Conservation (phyloP, 2,113 vertebrate genomes). For the Columba janthina region DNA sequence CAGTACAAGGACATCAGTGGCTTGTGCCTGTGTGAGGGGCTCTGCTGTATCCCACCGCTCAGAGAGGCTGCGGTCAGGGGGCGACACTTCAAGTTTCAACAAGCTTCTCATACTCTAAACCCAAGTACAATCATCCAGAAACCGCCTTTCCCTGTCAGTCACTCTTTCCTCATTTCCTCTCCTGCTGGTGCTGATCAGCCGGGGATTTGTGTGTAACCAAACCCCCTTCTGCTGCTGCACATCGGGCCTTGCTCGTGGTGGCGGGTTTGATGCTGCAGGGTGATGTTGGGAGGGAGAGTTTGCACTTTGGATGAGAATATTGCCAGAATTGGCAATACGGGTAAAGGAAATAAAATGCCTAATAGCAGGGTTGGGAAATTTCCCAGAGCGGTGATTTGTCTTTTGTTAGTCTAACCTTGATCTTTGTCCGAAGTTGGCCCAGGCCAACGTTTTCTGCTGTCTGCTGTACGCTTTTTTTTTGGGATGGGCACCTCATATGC, state of each 20-base stretch:
- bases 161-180: constrained; percentile 61
- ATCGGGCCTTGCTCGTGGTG: background rate
- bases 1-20: background rate
- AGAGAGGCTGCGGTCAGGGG: background rate
- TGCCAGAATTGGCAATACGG: background rate
- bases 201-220: constrained; percentile 69
- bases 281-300: background rate
- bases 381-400: constrained; percentile 33
- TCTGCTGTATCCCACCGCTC: background rate
- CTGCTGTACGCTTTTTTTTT: background rate
- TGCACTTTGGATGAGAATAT: background rate
- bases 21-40: background rate
- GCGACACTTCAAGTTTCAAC: background rate
- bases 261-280: background rate
- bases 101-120: constrained; percentile 32
- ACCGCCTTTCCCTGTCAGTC: constrained; percentile 57
- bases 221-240: constrained; percentile 50
- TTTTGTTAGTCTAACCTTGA: constrained; percentile 39
- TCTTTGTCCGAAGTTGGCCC: constrained; percentile 33
- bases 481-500: constrained; percentile 42
- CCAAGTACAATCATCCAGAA: constrained; percentile 37
- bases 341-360: constrained; percentile 23
- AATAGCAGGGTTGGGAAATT: constrained; percentile 27
- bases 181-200: constrained; percentile 66
- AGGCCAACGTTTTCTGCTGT: background rate